Evolutionary conservation across 2,888 invertebrate genomes (phyloP).

Genomic region (Hemistola chrysoprasaria): DNA sequence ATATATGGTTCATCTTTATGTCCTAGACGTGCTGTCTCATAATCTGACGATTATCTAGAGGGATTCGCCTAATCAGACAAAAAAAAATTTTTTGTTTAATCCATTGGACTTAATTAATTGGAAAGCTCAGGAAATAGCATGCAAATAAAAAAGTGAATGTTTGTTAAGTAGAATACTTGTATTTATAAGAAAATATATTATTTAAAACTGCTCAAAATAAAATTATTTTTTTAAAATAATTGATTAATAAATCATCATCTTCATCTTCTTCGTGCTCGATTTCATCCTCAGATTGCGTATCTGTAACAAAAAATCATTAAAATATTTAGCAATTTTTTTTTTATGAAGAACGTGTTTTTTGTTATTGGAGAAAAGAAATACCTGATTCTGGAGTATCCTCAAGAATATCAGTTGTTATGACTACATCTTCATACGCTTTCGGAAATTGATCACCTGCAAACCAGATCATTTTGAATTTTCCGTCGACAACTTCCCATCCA

Average conservation of each 20-base stretch:
- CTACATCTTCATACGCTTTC: slow-evolving; percentile 34
- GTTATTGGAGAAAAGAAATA: slow-evolving; percentile 18
- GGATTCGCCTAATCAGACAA: too few species aligned
- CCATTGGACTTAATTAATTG: slow-evolving; percentile 5
- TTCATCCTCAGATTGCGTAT: slow-evolving; percentile 27
- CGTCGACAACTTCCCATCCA: slow-evolving; percentile 20
- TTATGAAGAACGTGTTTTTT: slow-evolving; percentile 18
- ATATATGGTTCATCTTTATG: too few species aligned
- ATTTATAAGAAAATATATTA: slow-evolving; percentile 7
- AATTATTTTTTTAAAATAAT: slow-evolving; percentile 11
- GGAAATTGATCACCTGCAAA: slow-evolving; percentile 29
- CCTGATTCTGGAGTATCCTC: slow-evolving; percentile 26
- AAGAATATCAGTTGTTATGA: slow-evolving; percentile 34
- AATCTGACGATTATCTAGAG: slow-evolving; percentile 1
- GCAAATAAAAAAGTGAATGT: slow-evolving; percentile 13
- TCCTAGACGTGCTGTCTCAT: not conserved
- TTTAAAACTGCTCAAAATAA: slow-evolving; percentile 3
- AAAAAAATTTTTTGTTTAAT: too few species aligned
- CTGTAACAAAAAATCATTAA: slow-evolving; percentile 18
- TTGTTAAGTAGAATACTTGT: slow-evolving; percentile 6
- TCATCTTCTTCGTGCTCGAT: slow-evolving; percentile 29
- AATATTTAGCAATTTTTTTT: too few species aligned
- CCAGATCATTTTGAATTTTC: slow-evolving; percentile 12
- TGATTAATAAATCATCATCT: slow-evolving; percentile 13
- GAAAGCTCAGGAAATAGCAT: slow-evolving; percentile 14